Conservation (phyloP, 1,140 invertebrate genomes). For the Tachypleus tridentatus region DNA sequence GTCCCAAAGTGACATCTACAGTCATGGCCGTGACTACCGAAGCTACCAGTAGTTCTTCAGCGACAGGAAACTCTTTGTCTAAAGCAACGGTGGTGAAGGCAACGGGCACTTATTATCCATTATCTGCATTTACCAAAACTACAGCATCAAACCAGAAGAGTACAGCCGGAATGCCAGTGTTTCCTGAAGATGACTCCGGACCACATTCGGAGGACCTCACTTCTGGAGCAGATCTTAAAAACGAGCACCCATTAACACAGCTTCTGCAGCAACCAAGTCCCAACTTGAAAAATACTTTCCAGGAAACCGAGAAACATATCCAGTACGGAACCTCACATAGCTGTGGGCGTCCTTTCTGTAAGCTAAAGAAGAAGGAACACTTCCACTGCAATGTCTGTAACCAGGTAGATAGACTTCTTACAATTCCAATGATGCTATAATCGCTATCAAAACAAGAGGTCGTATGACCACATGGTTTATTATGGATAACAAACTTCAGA, state of each 20-base stretch:
- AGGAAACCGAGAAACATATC: conserved; percentile 18
- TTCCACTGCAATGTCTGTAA: conserved; percentile 79
- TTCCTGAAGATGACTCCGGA: background rate
- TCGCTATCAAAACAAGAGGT: no score
- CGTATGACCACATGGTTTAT: no score
- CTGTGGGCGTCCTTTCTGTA: conserved; percentile 71
- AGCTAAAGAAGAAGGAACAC: conserved; percentile 68
- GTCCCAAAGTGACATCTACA: background rate
- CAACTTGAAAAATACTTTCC: conserved; percentile 32
- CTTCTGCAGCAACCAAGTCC: conserved; percentile 32
- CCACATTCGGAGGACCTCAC: background rate
- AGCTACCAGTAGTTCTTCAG: background rate
- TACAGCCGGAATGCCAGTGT: conserved; percentile 14
- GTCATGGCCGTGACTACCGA: background rate
- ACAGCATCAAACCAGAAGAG: conserved; percentile 16
- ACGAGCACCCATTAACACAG: conserved; percentile 26
- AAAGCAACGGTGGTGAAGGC: conserved; percentile 61
- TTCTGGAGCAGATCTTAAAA: background rate
- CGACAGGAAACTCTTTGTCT: conserved; percentile 4
- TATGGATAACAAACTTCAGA: no score
- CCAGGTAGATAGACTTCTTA: conserved; percentile 40
- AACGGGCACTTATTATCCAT: conserved; percentile 81
- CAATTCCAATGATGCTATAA: no score
- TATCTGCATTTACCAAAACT: conserved; percentile 39
- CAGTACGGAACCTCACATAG: conserved; percentile 46